Base-by-base conservation (phyloP, 2,888 invertebrate genomes). In the Apodemia duryi region DNA sequence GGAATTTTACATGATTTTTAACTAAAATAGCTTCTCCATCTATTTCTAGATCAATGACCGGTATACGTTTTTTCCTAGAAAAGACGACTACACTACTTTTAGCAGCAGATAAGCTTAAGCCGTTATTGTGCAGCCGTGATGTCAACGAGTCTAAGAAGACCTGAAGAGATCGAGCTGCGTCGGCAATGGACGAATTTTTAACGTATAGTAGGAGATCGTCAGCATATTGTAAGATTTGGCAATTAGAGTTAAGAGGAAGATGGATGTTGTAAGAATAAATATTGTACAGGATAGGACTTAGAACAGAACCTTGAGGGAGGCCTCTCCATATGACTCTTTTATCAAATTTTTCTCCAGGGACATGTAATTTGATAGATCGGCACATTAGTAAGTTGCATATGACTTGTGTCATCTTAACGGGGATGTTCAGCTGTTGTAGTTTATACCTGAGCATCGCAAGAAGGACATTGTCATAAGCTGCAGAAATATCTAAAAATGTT, bases 381-480 rank as follows among this genome's bases (percentile, higher is more conserved):
- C 9, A 46, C 46, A 46, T 46, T 46, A 46, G 11, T 13, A 11
- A 13, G 9, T 46, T 46, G 13, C 41, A 41, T 41, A 41, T 41
- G 41, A 41, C 10, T 41, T 41, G 41, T 41, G 41, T 41, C 41
- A 41, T 41, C 41, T 41, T 41, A 41, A 41, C 61, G 6, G 61
- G 41, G 9, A 61, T 35, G 38, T 41, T 61, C 61, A 61, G 61
- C 35, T 61, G 38, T 5, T 38, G 61, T 49, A 49, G 3, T 28
- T 43, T 49, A 21, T 62, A 29, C 41, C 62, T 62, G 62, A 62
- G 62, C 49, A 62, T 13, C 1, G 62, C 11, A 62, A 62, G 62
- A 13, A 62, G 62, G 13, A 62, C 62, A 11, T 62, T 62, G 11
- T 62, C 62, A 46, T 62, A 62, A 10, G 62, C 62, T 10, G 62